phyloP scores from a whole-genome alignment of 1,140 invertebrate species.

The Contarinia nasturtii region DNA sequence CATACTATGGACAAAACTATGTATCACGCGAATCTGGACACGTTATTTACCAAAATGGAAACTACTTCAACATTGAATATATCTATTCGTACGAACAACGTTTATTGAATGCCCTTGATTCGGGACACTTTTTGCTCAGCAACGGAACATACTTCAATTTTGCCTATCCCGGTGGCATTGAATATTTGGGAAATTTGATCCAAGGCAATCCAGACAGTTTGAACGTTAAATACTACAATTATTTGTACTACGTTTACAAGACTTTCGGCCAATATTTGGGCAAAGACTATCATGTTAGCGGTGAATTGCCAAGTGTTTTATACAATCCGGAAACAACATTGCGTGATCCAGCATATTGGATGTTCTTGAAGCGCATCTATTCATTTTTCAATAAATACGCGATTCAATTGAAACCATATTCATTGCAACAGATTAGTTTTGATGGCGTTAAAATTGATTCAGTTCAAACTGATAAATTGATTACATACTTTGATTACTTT shows the following conservation, averaged over 20 bases:
- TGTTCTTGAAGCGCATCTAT: slow-evolving; percentile 33
- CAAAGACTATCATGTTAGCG: slow-evolving; percentile 12
- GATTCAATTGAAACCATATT: slow-evolving; percentile 33
- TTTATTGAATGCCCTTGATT: slow-evolving; percentile 38
- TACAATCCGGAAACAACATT: slow-evolving; percentile 34
- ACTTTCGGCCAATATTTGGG: slow-evolving; percentile 21
- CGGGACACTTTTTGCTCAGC: slow-evolving; percentile 28
- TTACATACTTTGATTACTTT: slow-evolving; percentile 9
- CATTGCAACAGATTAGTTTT: slow-evolving; percentile 28
- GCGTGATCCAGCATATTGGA: slow-evolving; percentile 47
- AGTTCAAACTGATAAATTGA: slow-evolving; percentile 24
- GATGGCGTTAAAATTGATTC: slow-evolving; percentile 31
- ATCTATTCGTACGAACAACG: slow-evolving; percentile 34
- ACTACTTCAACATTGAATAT: slow-evolving; percentile 17
- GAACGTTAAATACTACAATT: slow-evolving; percentile 41
- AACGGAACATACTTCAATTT: slow-evolving; percentile 30
- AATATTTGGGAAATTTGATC: slow-evolving; percentile 43
- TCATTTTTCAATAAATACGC: slow-evolving; percentile 33
- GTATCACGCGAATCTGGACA: slow-evolving; percentile 33
- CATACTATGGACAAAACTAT: slow-evolving; percentile 42
- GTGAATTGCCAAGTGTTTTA: slow-evolving; percentile 22
- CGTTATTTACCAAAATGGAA: slow-evolving; percentile 16
- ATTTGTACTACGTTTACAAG: slow-evolving; percentile 29
- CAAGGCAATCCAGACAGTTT: slow-evolving; percentile 43
- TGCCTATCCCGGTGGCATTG: slow-evolving; percentile 28